phyloP scores from a whole-genome alignment of 2,113 vertebrate species.

The Hylia prasina region DNA sequence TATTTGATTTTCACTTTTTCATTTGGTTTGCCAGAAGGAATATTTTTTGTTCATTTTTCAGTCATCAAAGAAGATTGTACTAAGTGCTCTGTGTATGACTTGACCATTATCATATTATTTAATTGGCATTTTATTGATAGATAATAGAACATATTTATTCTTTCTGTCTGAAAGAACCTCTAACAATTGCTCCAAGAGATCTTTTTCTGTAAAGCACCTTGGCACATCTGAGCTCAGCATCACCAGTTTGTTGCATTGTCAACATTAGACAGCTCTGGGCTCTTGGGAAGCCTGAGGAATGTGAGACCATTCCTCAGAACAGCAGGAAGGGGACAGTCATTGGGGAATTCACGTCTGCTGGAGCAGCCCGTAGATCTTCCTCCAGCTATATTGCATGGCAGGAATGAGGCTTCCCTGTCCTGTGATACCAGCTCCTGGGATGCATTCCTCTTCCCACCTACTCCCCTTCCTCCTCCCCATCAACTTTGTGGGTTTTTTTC shows the following conservation, averaged over 20 bases:
- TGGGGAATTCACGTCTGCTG: neutral
- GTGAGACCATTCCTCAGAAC: accelerated
- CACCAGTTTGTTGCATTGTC: neutral
- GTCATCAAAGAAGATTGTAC: neutral
- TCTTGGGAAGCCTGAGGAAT: neutral
- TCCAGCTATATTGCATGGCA: neutral
- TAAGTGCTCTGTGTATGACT: neutral
- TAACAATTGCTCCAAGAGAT: neutral
- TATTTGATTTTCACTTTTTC: neutral
- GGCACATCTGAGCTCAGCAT: neutral
- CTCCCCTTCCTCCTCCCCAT: neutral
- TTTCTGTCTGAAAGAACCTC: neutral
- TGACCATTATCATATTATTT: neutral
- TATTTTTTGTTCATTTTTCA: neutral
- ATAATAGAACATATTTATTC: neutral
- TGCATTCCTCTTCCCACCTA: neutral
- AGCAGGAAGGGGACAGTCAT: accelerated
- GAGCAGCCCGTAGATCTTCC: accelerated
- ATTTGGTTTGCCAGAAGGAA: neutral
- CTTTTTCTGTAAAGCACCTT: neutral
- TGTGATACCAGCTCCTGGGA: neutral
- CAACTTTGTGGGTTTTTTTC: neutral
- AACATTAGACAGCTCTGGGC: neutral
- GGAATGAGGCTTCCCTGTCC: neutral
- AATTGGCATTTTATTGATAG: neutral